Base-by-base conservation (phyloP, 2,888 invertebrate species). In the Resseliella maxima region DNA sequence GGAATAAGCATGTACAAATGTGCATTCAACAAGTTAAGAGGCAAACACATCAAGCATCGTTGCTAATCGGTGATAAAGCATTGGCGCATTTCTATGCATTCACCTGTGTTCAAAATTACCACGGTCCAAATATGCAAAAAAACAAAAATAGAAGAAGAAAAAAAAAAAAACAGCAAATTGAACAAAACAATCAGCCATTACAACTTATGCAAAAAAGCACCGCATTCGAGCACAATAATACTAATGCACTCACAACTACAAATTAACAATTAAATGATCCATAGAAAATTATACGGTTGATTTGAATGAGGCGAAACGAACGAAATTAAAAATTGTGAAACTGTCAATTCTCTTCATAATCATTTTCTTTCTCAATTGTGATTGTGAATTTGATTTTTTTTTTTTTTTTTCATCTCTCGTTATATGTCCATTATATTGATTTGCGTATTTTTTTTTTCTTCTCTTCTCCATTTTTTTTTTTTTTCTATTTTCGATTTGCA, bases 401-500 rank as follows among this genome's bases (percentile, higher is more conserved):
- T 12, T 45, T 45, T 45, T 5, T 10, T 12, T 45, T 10, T 10
- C 2, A 50, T 15, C 6, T 50, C 18, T 18, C 21, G 3, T 12
- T 50, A 50, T 15, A 50, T 50, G 2, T 18, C 12, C 50, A 15
- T 50, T 50, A 2, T 50, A 41, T 50, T 50, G 12, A 8, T 15
- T 21, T 50, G 18, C 12, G 2, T 15, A 8, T n/a, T 59, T 24
- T 27, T 59, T 27, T 59, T 0, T 27, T 24, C 24, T 5, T 59
- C 6, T 59, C 12, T 59, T 5, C 5, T 36, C 6, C 36, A 18
- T 18, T 81, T 31, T 64, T 31, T 31, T 27, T 64, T 12, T 64
- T 6, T 31, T 3, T 64, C 5, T 64, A 1, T 64, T 6, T 24
- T 64, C 31, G 6, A 64, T 86, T 85, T 89, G 59, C 87, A 90